phyloP scores from a whole-genome alignment of 2,797 vertebrate genomes.

The Sphenodon punctatus region DNA sequence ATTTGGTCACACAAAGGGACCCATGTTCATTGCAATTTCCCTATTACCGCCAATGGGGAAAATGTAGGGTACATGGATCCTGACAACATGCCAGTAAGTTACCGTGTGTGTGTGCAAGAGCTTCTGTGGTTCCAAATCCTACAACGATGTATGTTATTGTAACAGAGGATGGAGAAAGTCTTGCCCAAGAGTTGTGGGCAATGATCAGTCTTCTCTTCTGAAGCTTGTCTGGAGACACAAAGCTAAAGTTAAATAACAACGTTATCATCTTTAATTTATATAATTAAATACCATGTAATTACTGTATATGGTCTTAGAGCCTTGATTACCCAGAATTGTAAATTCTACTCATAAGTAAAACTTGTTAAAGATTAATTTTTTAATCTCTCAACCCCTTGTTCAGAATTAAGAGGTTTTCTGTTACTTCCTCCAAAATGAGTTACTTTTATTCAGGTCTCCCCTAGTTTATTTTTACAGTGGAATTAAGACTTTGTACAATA shows the following conservation, averaged over 20 bases:
- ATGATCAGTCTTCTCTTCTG: constrained; percentile 12
- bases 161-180: neutral
- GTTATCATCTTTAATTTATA: constrained; percentile 37
- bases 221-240: neutral
- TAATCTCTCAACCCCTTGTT: neutral
- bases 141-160: constrained; percentile 4
- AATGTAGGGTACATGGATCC: no score
- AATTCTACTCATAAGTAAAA: neutral
- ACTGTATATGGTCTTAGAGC: constrained; percentile 17
- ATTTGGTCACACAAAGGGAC: neutral
- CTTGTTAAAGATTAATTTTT: neutral
- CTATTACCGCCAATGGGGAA: no score
- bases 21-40: no score
- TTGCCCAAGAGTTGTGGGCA: neutral
- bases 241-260: neutral
- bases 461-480: constrained; percentile 12
- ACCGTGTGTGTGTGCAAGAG: neutral
- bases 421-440: neutral
- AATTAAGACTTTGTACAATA: neutral
- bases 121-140: constrained; percentile 1
- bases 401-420: neutral
- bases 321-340: neutral
- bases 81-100: neutral
- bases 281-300: constrained; percentile 36
- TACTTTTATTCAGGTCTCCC: neutral